Evolutionary conservation across 2,113 vertebrate species (phyloP).

Genomic region (Potamarius usumacintae): DNA sequence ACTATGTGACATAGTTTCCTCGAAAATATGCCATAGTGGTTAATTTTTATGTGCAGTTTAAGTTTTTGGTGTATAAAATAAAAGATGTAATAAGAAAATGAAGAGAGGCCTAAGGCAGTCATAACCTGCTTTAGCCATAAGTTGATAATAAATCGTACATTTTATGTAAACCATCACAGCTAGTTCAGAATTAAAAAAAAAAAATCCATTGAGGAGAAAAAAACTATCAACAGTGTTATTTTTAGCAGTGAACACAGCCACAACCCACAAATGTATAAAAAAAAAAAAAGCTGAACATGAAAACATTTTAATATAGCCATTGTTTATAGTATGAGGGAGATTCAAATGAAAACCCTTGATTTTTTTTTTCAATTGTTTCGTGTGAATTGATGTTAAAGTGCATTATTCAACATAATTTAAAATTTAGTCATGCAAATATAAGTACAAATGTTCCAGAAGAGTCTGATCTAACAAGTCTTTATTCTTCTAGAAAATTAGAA

Average conservation of each 20-base stretch:
- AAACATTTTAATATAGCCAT: background rate
- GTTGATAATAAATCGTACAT: background rate
- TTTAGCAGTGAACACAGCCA: background rate
- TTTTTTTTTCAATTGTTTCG: background rate
- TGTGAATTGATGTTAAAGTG: background rate
- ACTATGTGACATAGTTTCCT: background rate
- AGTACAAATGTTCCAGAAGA: background rate
- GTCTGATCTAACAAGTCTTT: too few species aligned
- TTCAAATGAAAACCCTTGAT: background rate
- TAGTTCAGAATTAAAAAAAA: background rate
- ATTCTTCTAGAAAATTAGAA: background rate
- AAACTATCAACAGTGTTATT: background rate
- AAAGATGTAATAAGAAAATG: background rate
- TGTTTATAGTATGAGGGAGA: background rate
- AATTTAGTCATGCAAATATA: background rate
- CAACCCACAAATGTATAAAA: too few species aligned
- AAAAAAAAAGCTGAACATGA: too few species aligned
- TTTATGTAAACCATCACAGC: background rate
- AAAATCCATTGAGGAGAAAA: background rate
- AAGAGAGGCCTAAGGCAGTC: background rate
- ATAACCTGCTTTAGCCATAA: background rate
- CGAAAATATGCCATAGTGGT: background rate
- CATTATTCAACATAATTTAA: background rate
- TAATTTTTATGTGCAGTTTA: background rate
- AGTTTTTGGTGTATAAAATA: background rate